These are phyloP conservation scores for Orestias chungarensis DNA, from an alignment of 2,797 vertebrate species.

Conservation along the genomic window DNA sequence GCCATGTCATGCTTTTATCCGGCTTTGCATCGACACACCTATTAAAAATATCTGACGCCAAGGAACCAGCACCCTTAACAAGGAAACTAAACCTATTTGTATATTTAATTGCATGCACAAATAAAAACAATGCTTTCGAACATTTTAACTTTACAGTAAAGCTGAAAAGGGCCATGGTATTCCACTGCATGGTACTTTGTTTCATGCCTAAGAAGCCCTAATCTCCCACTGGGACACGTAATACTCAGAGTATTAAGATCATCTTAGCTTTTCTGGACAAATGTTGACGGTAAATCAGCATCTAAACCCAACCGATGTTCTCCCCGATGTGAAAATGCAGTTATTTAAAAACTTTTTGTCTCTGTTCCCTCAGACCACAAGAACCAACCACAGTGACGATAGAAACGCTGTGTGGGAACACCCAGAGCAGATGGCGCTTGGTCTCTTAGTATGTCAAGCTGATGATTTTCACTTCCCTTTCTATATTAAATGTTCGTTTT, in stretches of 20 bases:
- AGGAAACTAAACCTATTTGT: constrained; percentile 20
- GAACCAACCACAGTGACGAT: constrained; percentile 30
- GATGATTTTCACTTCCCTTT: neutral
- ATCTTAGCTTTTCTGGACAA: neutral
- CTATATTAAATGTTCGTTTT: neutral
- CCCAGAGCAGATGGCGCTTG: neutral
- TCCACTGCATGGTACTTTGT: constrained; percentile 25
- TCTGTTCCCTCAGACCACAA: constrained; percentile 3
- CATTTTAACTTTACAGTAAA: neutral
- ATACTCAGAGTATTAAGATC: neutral
- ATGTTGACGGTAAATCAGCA: neutral
- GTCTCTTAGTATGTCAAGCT: constrained; percentile 13
- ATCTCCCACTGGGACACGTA: constrained; percentile 6
- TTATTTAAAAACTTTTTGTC: neutral
- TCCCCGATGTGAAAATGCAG: constrained; percentile 20
- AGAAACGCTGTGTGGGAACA: constrained; percentile 14
- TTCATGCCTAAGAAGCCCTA: neutral
- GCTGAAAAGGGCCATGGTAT: neutral
- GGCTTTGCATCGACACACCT: too few species aligned
- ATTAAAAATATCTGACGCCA: too few species aligned
- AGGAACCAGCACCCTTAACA: neutral
- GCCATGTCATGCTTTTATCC: too few species aligned
- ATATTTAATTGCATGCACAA: constrained; percentile 24
- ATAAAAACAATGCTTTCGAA: too few species aligned
- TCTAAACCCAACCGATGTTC: neutral